Evolutionary conservation across 1,140 invertebrate species (phyloP).

Genomic region (Euschistus heros): DNA sequence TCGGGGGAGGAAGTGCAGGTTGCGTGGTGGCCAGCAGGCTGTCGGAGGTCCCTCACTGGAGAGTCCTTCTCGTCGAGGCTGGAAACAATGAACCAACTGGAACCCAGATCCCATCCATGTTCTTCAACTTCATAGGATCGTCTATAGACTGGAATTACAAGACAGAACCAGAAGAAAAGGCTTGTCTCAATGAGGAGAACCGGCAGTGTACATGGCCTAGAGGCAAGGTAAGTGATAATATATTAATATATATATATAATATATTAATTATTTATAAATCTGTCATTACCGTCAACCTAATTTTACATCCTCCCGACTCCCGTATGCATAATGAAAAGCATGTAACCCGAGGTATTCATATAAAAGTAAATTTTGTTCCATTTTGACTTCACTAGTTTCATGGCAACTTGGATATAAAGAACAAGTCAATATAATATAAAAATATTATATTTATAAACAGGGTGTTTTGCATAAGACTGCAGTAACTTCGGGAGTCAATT

Average conservation of each 20-base stretch:
- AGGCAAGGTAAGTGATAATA: conserved; percentile 53
- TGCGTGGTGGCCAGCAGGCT: conserved; percentile 58
- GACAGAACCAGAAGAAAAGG: conserved; percentile 74
- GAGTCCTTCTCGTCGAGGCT: conserved; percentile 72
- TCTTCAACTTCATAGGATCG: conserved; percentile 67
- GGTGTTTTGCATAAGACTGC: no score
- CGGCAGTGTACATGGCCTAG: conserved; percentile 70
- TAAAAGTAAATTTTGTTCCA: no score
- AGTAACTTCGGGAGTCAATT: no score
- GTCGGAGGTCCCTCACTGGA: conserved; percentile 62
- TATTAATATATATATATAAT: no score
- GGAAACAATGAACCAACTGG: conserved; percentile 70
- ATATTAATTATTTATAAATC: background rate
- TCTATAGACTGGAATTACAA: conserved; percentile 79
- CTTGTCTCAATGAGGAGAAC: conserved; percentile 64
- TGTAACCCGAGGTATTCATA: no score
- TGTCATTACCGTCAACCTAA: no score
- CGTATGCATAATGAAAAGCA: no score
- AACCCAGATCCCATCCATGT: conserved; percentile 73
- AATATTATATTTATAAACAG: no score
- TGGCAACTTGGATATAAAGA: no score
- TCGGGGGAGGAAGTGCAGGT: conserved; percentile 77
- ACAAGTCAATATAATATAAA: no score
- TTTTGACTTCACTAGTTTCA: no score
- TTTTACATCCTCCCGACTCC: background rate